Percentiles rank a stretch among this genome's conserved stretches.
These are phyloP conservation scores for Sparus aurata DNA, from an alignment of 2,797 vertebrate genomes.

Conservation along the genomic window DNA sequence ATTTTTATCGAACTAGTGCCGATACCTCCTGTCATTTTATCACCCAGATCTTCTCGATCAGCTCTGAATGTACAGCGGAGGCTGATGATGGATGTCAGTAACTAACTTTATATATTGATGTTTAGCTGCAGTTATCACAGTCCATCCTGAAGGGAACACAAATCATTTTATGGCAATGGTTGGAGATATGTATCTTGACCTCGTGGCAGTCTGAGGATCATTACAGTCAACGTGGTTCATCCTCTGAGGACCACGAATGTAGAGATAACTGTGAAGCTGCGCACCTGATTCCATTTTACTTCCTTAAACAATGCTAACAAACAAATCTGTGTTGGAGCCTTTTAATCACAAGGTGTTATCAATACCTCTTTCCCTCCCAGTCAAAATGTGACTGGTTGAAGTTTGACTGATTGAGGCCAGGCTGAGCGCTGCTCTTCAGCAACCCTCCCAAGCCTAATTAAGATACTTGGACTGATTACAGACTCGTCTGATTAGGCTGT, in stretches of 20 bases:
- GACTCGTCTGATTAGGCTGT: slow-evolving; percentile 61
- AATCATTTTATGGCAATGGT: neutral
- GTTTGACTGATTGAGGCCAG: slow-evolving; percentile 46
- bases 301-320: neutral
- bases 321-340: neutral
- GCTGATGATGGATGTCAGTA: too few species aligned
- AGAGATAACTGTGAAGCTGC: too few species aligned
- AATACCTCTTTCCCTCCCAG: slow-evolving; percentile 22
- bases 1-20: too few species aligned
- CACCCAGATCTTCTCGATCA: too few species aligned
- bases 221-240: neutral
- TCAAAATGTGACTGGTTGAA: slow-evolving; percentile 25
- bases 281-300: too few species aligned
- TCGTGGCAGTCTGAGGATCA: neutral
- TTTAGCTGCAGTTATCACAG: neutral
- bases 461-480: slow-evolving; percentile 66
- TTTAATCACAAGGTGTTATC: slow-evolving; percentile 29
- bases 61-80: too few species aligned
- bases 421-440: slow-evolving; percentile 40
- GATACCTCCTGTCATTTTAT: too few species aligned
- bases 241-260: neutral
- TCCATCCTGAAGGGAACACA: neutral
- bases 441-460: slow-evolving; percentile 62
- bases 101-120: neutral
- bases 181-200: neutral